Evolutionary conservation across 2,113 vertebrate species (phyloP).

Genomic region (Calypte anna): DNA sequence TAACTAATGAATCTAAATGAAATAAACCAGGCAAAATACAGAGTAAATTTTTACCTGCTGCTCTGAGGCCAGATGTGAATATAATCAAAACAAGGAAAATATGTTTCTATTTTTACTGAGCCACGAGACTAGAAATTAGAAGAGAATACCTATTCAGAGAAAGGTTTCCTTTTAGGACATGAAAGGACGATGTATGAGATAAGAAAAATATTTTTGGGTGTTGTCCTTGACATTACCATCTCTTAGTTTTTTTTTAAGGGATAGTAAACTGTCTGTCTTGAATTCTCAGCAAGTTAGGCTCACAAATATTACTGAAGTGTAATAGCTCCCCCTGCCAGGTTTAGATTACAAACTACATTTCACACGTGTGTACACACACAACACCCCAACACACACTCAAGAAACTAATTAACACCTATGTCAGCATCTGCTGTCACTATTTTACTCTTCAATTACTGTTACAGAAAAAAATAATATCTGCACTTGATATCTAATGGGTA

Average conservation of each 20-base stretch:
- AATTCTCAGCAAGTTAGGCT: conserved; percentile 9
- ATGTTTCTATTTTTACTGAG: conserved; percentile 20
- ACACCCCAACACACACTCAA: neutral
- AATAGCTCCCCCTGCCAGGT: conserved; percentile 73
- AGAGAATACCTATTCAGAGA: neutral
- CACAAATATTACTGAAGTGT: conserved; percentile 49
- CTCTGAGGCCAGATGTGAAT: neutral
- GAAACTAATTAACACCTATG: neutral
- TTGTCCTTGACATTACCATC: neutral
- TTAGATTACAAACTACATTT: conserved; percentile 49
- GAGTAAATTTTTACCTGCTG: neutral
- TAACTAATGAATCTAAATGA: neutral
- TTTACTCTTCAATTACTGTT: neutral
- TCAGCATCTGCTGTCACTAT: neutral
- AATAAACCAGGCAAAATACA: neutral
- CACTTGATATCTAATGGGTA: neutral
- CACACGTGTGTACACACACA: neutral
- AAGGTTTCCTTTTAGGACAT: neutral
- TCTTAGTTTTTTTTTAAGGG: neutral
- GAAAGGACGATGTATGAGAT: neutral
- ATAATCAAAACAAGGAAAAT: neutral
- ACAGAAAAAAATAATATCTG: neutral
- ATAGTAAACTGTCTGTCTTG: neutral
- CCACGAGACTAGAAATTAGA: conserved; percentile 11
- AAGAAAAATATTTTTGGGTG: neutral